Conservation (phyloP, 2,797 vertebrate genomes). For the Xyrichtys novacula region DNA sequence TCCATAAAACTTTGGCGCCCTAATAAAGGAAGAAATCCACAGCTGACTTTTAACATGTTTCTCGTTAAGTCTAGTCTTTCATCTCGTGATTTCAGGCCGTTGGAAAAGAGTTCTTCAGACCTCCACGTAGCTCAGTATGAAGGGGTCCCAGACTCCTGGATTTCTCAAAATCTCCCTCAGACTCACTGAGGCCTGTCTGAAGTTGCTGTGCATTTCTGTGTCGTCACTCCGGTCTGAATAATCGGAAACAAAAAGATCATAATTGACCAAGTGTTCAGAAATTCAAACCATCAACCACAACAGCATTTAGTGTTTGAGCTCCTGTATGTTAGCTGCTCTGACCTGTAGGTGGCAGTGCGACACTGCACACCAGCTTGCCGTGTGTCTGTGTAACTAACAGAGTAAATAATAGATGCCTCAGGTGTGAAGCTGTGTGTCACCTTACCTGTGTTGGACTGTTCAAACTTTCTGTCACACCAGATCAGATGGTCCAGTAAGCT, state of each 20-base stretch:
- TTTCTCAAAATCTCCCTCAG: conserved; percentile 85
- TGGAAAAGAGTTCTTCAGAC: conserved; percentile 78
- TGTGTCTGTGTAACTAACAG: not conserved
- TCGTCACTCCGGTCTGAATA: conserved; percentile 55
- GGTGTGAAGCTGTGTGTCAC: conserved; percentile 6
- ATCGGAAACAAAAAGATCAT: conserved; percentile 54
- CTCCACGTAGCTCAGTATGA: conserved; percentile 90
- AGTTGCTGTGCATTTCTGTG: conserved; percentile 83
- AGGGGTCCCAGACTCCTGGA: conserved; percentile 95
- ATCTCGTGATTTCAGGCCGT: not conserved
- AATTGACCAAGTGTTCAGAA: not conserved
- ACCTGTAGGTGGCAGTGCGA: conserved; percentile 57
- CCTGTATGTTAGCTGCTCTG: conserved; percentile 4
- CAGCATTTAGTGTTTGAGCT: not conserved
- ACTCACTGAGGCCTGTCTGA: conserved; percentile 88
- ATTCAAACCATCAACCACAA: not conserved
- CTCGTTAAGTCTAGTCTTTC: too few species aligned
- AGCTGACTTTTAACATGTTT: too few species aligned
- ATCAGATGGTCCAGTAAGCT: conserved; percentile 89
- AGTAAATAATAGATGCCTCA: conserved; percentile 48
- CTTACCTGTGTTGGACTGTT: conserved; percentile 79
- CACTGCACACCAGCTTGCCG: conserved; percentile 24
- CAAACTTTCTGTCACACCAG: conserved; percentile 87
- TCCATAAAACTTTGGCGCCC: too few species aligned
- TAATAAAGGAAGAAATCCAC: too few species aligned